Evolutionary conservation across 2,797 vertebrate species (phyloP), one percentile per base, ranked within the genome.

Genomic region (Hapalemur alaotrensis): DNA sequence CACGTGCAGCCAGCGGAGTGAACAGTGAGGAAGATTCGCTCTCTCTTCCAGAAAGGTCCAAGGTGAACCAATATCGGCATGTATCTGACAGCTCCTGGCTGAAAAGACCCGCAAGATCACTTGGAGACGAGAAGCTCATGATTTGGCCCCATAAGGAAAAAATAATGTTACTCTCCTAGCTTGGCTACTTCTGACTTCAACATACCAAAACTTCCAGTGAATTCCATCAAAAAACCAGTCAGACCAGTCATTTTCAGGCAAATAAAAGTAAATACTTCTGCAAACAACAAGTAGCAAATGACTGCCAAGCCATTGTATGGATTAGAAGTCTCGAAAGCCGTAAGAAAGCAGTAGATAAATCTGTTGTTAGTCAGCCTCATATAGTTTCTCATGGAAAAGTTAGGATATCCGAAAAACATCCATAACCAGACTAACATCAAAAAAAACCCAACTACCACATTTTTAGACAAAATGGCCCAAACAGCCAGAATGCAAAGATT

Each of bases 241-340:
- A 30, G 54, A 87, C 32, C 41, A 61, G 48, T 67, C 30, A 59
- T 93, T 57, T 81, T 67, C 32, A 76, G n/a, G 52, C n/a, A 96
- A 89, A 72, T 70, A 65, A 95, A 88, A 96, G 61, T 54, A 97
- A 91, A 89, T 20, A 18, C 22, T 70, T 81, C 43, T 92, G 78
- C 43, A 73, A 93, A 48, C 48, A 70, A 32, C 70, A 93, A 84
- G n/a, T 41, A 41, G 70, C 78, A 83, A 89, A 70, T 78, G 32
- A 72, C 79, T 89, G 57, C 32, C 46, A 89, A 79, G 20, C 90
- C 23, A 79, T 5, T 28, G 25, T 38, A 6, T 84, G 48, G 8
- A 48, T 78, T 76, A 57, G 67, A 88, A 90, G 65, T 69, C 61
- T 67, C 57, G 18, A 63, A 25, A 30, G 15, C 18, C 63, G 61